Evolutionary conservation across 2,797 vertebrate genomes (phyloP).

Genomic region (Protonibea diacanthus): DNA sequence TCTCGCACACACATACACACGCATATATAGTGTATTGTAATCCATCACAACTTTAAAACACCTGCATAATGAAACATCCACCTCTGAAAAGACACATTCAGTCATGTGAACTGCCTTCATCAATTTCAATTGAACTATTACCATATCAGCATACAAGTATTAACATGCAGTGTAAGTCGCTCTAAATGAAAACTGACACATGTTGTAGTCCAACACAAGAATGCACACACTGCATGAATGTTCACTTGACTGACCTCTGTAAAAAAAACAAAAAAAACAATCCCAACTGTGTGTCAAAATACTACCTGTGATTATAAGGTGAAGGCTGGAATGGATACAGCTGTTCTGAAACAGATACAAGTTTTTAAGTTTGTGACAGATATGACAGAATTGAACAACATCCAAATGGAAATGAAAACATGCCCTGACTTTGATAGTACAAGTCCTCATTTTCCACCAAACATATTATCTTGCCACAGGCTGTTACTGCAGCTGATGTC

Average conservation of each 20-base stretch:
- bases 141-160: neutral
- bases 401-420: slow-evolving; percentile 70
- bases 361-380: slow-evolving; percentile 49
- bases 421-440: slow-evolving; percentile 61
- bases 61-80: slow-evolving; percentile 2
- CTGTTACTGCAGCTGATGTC: slow-evolving; percentile 53
- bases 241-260: neutral
- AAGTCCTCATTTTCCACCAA: slow-evolving; percentile 49
- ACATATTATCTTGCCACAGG: slow-evolving; percentile 46
- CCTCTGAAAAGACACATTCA: neutral
- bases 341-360: slow-evolving; percentile 27
- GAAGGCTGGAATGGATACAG: slow-evolving; percentile 35
- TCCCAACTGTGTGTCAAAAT: slow-evolving; percentile 3
- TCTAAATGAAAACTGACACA: neutral
- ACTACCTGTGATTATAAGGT: slow-evolving; percentile 42
- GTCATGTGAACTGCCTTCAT: neutral
- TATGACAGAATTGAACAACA: slow-evolving; percentile 50
- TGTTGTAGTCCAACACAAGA: neutral
- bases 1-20: neutral
- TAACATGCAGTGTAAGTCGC: neutral
- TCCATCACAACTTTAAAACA: slow-evolving; percentile 3
- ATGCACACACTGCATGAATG: neutral
- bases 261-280: slow-evolving; percentile 10
- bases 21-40: neutral
- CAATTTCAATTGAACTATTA: neutral